Base-by-base conservation (phyloP, 2,113 vertebrate genomes). In the Varanus salvator region DNA sequence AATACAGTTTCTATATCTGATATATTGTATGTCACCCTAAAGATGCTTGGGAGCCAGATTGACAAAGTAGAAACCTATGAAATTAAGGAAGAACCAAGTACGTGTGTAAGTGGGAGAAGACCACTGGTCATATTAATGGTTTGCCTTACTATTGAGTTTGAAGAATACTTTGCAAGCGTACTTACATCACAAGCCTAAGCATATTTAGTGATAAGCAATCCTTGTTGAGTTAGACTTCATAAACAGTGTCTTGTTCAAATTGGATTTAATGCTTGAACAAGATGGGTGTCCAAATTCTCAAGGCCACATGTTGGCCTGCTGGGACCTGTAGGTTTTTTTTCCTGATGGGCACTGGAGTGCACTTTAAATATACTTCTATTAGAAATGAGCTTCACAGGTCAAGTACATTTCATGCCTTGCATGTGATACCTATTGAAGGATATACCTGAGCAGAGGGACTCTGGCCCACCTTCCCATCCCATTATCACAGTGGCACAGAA, bases 391-490 rank as follows among this genome's bases (percentile, higher is more conserved):
- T 25, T 78, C 64, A 44, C 15, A 85, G 17, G 14, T 77, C 23
- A 44, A 85, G 60, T 69, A 3, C 31, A 31, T 69, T 80, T 60
- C 27, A 14, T 75, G 84, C 76, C 50, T 77, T 89, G 72, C 77
- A 69, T 8, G n/a, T 64, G 25, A 15, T 77, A 25, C 66, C 48
- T 25, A 69, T 80, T 57, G 3, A 90, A 90, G 83, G 66, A 71
- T 75, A 90, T 25, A 77, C 82, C 74, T 69, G 88, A 69, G 44
- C 60, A 69, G 85, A 69, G n/a, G 78, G 60, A 38, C 50, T 54
- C 38, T 89, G 68, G 17, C 48, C 74, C 76, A 60, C 87, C 90
- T 94, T 89, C 78, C 54, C 52, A 88, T 29, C 66, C 76, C 52
- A 80, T 14, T 6, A 25, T 89, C 81, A 31, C 77, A 87, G 69